phyloP scores from a whole-genome alignment of 2,113 vertebrate species.

The Scomber scombrus region DNA sequence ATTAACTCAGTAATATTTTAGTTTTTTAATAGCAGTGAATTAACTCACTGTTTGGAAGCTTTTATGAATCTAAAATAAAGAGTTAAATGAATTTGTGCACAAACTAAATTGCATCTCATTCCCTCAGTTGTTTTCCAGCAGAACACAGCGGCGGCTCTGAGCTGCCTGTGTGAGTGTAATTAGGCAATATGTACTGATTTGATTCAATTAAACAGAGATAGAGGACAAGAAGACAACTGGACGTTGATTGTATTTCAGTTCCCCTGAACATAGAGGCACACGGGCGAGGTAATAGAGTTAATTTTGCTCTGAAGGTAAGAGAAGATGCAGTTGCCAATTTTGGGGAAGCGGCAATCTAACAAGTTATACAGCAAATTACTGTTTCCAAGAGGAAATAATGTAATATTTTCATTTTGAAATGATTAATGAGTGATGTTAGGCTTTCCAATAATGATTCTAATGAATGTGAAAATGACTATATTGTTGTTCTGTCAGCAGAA shows the following conservation, averaged over 20 bases:
- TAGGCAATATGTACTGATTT: background rate
- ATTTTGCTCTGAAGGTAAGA: background rate
- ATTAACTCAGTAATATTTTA: no score
- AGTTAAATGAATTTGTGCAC: no score
- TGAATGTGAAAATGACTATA: no score
- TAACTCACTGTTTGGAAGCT: no score
- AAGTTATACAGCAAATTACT: background rate
- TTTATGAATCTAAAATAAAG: no score
- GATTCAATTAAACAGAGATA: slow-evolving; percentile 13
- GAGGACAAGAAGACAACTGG: background rate
- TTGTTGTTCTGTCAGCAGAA: background rate
- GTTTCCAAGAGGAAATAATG: slow-evolving; percentile 10
- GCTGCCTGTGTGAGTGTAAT: background rate
- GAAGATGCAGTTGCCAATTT: background rate
- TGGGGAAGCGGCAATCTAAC: background rate
- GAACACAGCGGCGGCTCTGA: background rate
- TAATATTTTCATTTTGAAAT: background rate
- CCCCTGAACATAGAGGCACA: background rate
- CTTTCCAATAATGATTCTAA: no score
- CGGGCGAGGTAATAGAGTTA: background rate
- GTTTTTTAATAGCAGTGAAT: no score
- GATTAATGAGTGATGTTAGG: background rate
- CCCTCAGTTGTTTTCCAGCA: background rate
- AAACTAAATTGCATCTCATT: no score
- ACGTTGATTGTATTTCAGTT: background rate